These are phyloP conservation scores for Leucophenga maculata DNA, from an alignment of 2,888 invertebrate species.

Conservation along the genomic window DNA sequence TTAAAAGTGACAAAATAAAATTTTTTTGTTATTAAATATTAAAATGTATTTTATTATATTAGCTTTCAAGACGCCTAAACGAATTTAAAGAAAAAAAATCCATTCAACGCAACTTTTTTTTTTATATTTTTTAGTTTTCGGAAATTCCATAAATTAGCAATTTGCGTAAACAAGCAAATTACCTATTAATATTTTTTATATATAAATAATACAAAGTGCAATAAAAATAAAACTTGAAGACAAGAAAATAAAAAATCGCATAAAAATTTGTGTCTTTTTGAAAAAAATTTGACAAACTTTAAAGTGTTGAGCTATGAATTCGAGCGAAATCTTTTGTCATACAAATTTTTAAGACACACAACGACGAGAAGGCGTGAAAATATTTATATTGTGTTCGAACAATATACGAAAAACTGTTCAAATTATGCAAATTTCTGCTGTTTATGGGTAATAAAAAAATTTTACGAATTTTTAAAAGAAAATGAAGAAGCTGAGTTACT, in stretches of 20 bases:
- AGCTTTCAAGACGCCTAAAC: too few species aligned
- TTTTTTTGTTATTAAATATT: not conserved
- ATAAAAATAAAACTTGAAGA: conserved; percentile 8
- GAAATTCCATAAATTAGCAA: conserved; percentile 1
- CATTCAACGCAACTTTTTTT: not conserved
- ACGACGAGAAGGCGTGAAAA: not conserved
- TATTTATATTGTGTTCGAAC: too few species aligned
- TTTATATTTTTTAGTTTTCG: not conserved
- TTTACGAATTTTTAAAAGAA: too few species aligned
- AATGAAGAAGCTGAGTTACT: too few species aligned
- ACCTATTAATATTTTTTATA: not conserved
- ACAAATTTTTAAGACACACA: conserved; percentile 35
- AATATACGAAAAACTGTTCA: too few species aligned
- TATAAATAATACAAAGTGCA: not conserved
- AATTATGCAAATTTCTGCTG: too few species aligned
- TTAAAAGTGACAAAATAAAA: not conserved
- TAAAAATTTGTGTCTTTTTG: conserved; percentile 15
- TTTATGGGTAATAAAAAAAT: too few species aligned
- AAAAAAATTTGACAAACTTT: too few species aligned
- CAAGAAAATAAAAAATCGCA: not conserved
- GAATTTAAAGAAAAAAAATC: too few species aligned
- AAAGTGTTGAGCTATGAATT: not conserved
- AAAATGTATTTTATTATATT: too few species aligned
- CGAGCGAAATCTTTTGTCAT: conserved; percentile 36
- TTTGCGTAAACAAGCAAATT: conserved; percentile 18